A percentile compares a stretch with the other conserved stretches of the same genome.
phyloP scores from a whole-genome alignment of 2,888 invertebrate genomes.

The Dasysyrphus albostriatus region DNA sequence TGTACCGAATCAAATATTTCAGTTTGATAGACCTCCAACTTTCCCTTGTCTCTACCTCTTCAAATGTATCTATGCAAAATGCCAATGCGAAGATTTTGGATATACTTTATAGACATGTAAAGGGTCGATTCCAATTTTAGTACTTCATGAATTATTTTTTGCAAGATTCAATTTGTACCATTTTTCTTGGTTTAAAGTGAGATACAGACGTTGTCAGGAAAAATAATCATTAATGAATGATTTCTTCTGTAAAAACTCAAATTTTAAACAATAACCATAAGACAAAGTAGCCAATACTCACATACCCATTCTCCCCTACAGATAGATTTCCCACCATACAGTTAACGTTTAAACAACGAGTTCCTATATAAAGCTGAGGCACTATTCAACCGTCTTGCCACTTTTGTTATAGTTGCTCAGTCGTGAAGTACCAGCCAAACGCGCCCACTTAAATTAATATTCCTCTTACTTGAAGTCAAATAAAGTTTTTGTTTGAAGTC shows the following conservation, averaged over 20 bases:
- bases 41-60: too few relatives aligned
- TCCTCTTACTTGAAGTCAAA: slow-evolving; percentile 18
- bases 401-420: slow-evolving; percentile 52
- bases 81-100: too few relatives aligned
- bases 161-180: too few relatives aligned
- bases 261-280: neutral
- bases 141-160: too few relatives aligned
- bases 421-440: slow-evolving; percentile 43
- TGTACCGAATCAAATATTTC: too few relatives aligned
- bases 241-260: neutral
- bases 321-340: slow-evolving; percentile 9
- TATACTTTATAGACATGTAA: too few relatives aligned
- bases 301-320: slow-evolving; percentile 24
- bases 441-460: slow-evolving; percentile 2
- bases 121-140: too few relatives aligned
- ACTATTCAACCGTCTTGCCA: slow-evolving; percentile 58
- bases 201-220: neutral
- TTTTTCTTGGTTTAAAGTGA: neutral
- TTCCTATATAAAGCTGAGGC: slow-evolving; percentile 54
- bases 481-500: slow-evolving; percentile 34
- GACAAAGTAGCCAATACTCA: neutral
- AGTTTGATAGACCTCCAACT: too few relatives aligned
- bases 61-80: too few relatives aligned
- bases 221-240: neutral
- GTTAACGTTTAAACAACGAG: slow-evolving; percentile 1